Conservation (phyloP, 2,797 vertebrate genomes). For the Tangara arthus region DNA sequence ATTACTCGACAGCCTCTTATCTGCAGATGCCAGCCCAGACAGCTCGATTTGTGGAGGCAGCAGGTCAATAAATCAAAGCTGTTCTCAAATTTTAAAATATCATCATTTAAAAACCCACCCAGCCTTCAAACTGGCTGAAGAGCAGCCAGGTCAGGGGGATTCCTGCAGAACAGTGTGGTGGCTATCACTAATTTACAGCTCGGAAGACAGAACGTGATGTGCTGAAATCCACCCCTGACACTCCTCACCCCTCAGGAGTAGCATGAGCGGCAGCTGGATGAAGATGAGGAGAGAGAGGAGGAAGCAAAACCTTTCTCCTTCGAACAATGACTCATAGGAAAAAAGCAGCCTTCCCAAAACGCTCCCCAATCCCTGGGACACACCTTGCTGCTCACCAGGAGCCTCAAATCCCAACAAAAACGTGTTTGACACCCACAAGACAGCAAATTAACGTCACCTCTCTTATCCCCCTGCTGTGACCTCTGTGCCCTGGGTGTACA, state of each 20-base stretch:
- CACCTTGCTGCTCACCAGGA: background rate
- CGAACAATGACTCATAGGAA: background rate
- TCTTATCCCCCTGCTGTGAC: background rate
- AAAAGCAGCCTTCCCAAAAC: background rate
- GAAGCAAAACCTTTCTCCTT: background rate
- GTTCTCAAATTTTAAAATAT: constrained; percentile 40
- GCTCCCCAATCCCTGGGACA: background rate
- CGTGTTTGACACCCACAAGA: fast-evolving
- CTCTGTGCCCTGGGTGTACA: background rate
- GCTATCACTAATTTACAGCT: background rate
- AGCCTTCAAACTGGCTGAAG: constrained; percentile 1
- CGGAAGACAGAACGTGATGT: background rate
- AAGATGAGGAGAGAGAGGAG: background rate
- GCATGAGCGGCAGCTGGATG: background rate
- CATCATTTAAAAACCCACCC: constrained; percentile 24
- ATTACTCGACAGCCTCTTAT: constrained; percentile 63
- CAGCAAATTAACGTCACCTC: background rate
- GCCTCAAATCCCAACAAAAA: background rate
- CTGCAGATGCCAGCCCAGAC: constrained; percentile 54
- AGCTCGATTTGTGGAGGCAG: constrained; percentile 27
- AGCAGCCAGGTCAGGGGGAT: background rate
- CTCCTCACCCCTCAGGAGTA: background rate
- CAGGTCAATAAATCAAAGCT: constrained; percentile 59
- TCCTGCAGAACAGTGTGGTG: background rate
- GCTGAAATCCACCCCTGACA: background rate